Evolutionary conservation across 1,140 invertebrate genomes (phyloP), one percentile per base, ranked within the genome.

Genomic region (Heliconius eleuchia): DNA sequence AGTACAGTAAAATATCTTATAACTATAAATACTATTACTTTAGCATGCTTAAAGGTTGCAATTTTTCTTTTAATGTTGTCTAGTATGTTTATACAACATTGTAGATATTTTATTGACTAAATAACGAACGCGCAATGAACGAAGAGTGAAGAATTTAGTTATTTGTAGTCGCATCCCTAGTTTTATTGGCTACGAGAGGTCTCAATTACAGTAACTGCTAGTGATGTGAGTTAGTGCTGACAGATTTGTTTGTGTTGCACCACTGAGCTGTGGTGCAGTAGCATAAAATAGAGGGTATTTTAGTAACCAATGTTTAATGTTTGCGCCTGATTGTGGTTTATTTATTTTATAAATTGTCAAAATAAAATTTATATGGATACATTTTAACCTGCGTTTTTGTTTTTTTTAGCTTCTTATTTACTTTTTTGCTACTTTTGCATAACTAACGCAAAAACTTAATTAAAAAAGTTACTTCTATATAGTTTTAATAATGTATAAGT

Each of bases 191-290:
- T 23, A 66, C 60, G 27, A 27, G 60, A 66, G 60, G 60, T 79
- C 74, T 76, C 76, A 71, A 76, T 80, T 75, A 70, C 39, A 66
- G 46, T 71, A 78, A 80, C 72, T 73, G 71, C 73, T 78, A 80
- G 46, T 83, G 76, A 77, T 72, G 74, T 81, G 46, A 83, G 80
- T 83, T 83, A 77, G 34, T 78, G 46, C n/a, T 79, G 79, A 81
- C 82, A 81, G 80, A 77, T 77, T 72, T 72, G 76, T 72, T 50
- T 76, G 55, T 52, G 55, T 57, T 57, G 55, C 55, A 57, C 55
- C 57, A 66, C 23, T 8, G 23, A 13, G 57, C 23, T 23, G n/a
- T 55, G 16, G 16, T 57, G 55, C 55, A 57, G 55, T 57, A 57
- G 19, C 55, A 23, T 66, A 27, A 27, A 66, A n/a, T 30, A 66